Percentiles rank a stretch among this genome's conserved stretches.
Conservation (phyloP, 2,113 vertebrate genomes). For the Lasiurus cinereus region DNA sequence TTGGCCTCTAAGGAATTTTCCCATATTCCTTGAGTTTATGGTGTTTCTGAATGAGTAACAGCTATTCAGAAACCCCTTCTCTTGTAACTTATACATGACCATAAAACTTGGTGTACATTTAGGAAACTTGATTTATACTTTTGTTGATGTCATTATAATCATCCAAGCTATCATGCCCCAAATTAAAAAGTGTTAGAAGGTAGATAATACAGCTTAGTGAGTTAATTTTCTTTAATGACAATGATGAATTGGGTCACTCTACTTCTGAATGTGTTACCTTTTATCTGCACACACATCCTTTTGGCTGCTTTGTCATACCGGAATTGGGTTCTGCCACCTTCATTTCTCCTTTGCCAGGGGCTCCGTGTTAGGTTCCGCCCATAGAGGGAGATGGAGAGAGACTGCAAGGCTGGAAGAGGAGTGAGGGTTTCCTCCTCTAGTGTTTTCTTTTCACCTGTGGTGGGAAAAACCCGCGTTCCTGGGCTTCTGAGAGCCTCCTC, state of each 20-base stretch:
- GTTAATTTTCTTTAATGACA: neutral
- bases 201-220: neutral
- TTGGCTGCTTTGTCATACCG: neutral
- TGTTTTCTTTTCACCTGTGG: neutral
- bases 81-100: slow-evolving; percentile 17
- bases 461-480: neutral
- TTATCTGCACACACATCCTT: neutral
- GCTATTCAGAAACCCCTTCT: neutral
- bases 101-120: slow-evolving; percentile 42
- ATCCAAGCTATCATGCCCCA: neutral
- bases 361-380: neutral
- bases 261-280: neutral
- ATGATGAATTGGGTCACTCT: neutral
- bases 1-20: neutral
- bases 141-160: neutral
- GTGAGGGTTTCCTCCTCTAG: neutral
- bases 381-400: neutral
- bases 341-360: neutral
- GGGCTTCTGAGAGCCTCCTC: neutral
- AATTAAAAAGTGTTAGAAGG: slow-evolving; percentile 53
- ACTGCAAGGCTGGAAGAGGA: neutral
- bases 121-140: neutral
- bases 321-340: neutral
- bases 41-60: neutral
- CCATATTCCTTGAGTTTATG: slow-evolving; percentile 24